Conservation (phyloP, 2,113 vertebrate species). For the Gnathonemus longibarbis region DNA sequence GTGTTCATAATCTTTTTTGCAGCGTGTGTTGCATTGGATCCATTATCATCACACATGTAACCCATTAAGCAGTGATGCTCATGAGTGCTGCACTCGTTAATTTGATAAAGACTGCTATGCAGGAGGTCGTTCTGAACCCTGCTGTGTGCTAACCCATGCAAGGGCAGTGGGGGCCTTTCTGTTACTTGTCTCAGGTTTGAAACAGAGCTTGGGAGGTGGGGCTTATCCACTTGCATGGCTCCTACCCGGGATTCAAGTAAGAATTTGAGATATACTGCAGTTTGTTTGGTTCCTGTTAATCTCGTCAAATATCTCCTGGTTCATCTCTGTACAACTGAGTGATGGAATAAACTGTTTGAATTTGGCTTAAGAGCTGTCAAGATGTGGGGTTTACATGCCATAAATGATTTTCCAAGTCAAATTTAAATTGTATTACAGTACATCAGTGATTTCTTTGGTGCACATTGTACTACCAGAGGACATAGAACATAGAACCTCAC, state of each 20-base stretch:
- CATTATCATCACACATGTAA: background rate
- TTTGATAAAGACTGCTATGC: background rate
- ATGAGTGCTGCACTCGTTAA: background rate
- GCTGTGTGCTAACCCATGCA: background rate
- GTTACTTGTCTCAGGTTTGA: background rate
- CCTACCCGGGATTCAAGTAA: background rate
- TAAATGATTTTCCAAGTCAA: background rate
- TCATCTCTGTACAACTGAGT: background rate
- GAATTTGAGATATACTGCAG: background rate
- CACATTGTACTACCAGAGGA: background rate
- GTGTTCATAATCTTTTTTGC: background rate
- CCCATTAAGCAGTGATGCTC: background rate
- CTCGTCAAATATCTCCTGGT: background rate
- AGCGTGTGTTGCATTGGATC: background rate
- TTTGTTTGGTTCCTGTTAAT: background rate
- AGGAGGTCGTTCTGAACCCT: background rate
- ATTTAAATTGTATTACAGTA: background rate
- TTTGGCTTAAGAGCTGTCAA: background rate
- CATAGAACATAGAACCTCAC: background rate
- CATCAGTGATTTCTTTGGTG: background rate
- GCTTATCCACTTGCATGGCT: background rate
- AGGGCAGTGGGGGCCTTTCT: background rate
- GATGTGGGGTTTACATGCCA: background rate
- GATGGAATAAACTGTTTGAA: background rate
- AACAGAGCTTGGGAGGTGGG: background rate